Percentiles rank a stretch among this genome's conserved stretches.
These are phyloP conservation scores for Idaea biselata DNA, from an alignment of 2,888 invertebrate species.

Conservation along the genomic window DNA sequence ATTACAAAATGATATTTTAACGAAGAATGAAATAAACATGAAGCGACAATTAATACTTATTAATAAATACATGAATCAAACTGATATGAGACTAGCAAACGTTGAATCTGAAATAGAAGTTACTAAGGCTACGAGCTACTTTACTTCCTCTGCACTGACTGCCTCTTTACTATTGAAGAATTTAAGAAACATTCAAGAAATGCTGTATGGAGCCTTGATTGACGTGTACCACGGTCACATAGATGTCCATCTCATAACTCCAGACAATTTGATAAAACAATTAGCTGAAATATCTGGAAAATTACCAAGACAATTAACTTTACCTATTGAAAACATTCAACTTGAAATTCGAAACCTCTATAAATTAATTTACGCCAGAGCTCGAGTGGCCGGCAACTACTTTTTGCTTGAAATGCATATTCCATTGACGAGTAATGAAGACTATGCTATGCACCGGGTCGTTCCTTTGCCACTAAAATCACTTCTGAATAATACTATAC, in stretches of 20 bases:
- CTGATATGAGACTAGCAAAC: too few relatives aligned
- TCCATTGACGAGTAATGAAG: constrained; percentile 19
- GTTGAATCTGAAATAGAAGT: too few relatives aligned
- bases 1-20: background rate
- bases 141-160: too few relatives aligned
- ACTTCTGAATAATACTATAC: too few relatives aligned
- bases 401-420: constrained; percentile 27
- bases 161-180: too few relatives aligned
- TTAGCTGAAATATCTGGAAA: constrained; percentile 19
- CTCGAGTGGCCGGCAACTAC: constrained; percentile 17
- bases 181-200: constrained; percentile 16
- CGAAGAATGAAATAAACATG: background rate
- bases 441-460: constrained; percentile 11
- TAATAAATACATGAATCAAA: background rate
- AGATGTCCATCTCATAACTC: constrained; percentile 25
- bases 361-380: constrained; percentile 24
- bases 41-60: background rate
- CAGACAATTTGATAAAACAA: constrained; percentile 19
- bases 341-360: constrained; percentile 24
- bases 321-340: constrained; percentile 20
- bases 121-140: too few relatives aligned
- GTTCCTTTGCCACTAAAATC: too few relatives aligned
- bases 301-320: constrained; percentile 18
- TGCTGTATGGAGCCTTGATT: constrained; percentile 24
- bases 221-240: constrained; percentile 26